A percentile compares a stretch with the other conserved stretches of the same genome.
phyloP scores from a whole-genome alignment of 2,113 vertebrate species.

The human (Homo sapiens) region GRCh38 chr2:78783501-78784000 shows the following conservation, averaged over 20 bases:
- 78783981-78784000: not conserved
- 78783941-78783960: not conserved
- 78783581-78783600: not conserved
- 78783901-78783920: not conserved
- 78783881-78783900: not conserved
- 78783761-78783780: not conserved
- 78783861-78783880: constrained; percentile 20
- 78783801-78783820: not conserved
- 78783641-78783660: not conserved
- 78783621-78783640: not conserved
- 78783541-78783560: not conserved
- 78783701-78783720: rapidly evolving
- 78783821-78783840: not conserved
- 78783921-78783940: not conserved
- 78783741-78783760: not conserved
- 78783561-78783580: not conserved
- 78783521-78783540: not conserved
- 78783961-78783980: not conserved
- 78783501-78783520: not conserved
- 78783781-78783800: not conserved
- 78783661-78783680: not conserved
- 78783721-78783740: not conserved
- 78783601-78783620: not conserved
- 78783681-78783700: not conserved
- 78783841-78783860: not conserved